Evolutionary conservation across 1,140 invertebrate species (phyloP).

Genomic region (Drosophila sp.): DNA sequence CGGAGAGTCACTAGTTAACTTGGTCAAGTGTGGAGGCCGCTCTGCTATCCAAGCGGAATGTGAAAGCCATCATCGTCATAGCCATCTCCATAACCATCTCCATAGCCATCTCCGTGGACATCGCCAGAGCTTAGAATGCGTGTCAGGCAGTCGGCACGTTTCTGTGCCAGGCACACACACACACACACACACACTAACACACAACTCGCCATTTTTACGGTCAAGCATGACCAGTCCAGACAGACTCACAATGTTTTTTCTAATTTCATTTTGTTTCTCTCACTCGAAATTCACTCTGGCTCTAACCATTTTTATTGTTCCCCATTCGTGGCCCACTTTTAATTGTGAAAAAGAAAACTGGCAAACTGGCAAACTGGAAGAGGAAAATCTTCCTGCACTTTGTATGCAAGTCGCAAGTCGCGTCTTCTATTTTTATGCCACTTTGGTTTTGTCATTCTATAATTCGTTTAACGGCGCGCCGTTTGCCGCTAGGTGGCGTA

Average conservation of each 20-base stretch:
- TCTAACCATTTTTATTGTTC: constrained; percentile 53
- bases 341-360: constrained; percentile 54
- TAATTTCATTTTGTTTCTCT: constrained; percentile 69
- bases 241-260: constrained; percentile 35
- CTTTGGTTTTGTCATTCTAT: constrained; percentile 51
- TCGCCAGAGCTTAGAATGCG: constrained; percentile 52
- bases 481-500: constrained; percentile 56
- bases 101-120: constrained; percentile 10
- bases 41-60: constrained; percentile 50
- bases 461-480: constrained; percentile 65
- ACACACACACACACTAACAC: background rate
- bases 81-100: constrained; percentile 50
- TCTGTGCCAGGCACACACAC: constrained; percentile 43
- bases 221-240: constrained; percentile 51
- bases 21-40: constrained; percentile 60
- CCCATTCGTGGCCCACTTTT: constrained; percentile 66
- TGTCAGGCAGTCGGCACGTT: constrained; percentile 64
- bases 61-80: constrained; percentile 64
- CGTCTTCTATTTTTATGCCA: constrained; percentile 76
- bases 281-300: constrained; percentile 47
- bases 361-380: background rate
- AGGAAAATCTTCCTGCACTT: constrained; percentile 55
- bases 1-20: constrained; percentile 50
- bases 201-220: constrained; percentile 41
- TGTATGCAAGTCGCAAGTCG: constrained; percentile 58